A percentile compares a stretch with the other conserved stretches of the same genome.
Evolutionary conservation across 2,113 vertebrate species (phyloP).

Genomic region (Hypanus sabinus): DNA sequence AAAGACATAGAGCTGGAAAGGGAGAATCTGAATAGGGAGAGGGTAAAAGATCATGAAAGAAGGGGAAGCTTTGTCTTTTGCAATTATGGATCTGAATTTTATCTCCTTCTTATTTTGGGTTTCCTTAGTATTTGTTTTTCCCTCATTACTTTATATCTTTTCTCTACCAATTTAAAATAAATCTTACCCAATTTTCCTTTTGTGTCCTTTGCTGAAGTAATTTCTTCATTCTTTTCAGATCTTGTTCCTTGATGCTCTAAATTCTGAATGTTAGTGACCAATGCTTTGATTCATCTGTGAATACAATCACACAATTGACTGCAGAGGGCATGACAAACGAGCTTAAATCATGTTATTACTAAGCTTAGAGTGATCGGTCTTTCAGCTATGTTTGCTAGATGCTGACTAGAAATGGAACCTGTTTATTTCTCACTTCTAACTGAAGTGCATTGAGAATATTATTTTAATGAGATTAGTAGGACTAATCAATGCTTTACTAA

Average conservation of each 20-base stretch:
- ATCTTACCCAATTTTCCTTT: background rate
- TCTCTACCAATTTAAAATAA: background rate
- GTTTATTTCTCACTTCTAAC: background rate
- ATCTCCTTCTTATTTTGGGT: background rate
- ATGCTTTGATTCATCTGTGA: background rate
- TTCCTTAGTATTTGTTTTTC: background rate
- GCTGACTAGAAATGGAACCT: background rate
- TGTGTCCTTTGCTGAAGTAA: background rate
- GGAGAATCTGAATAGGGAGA: too few species aligned
- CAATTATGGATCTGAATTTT: background rate
- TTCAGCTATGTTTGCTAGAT: background rate
- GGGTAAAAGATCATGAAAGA: too few species aligned
- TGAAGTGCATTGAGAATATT: background rate
- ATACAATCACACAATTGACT: background rate
- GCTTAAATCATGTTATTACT: background rate
- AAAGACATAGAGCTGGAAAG: too few species aligned
- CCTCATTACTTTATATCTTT: background rate
- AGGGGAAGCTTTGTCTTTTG: background rate
- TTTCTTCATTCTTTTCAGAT: background rate
- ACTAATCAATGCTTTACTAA: too few species aligned
- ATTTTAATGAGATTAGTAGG: background rate
- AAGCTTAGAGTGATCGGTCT: background rate
- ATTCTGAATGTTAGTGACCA: background rate
- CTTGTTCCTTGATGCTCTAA: background rate
- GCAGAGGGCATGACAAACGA: background rate